phyloP scores from a whole-genome alignment of 2,888 invertebrate species.

The Catocala fraxini region DNA sequence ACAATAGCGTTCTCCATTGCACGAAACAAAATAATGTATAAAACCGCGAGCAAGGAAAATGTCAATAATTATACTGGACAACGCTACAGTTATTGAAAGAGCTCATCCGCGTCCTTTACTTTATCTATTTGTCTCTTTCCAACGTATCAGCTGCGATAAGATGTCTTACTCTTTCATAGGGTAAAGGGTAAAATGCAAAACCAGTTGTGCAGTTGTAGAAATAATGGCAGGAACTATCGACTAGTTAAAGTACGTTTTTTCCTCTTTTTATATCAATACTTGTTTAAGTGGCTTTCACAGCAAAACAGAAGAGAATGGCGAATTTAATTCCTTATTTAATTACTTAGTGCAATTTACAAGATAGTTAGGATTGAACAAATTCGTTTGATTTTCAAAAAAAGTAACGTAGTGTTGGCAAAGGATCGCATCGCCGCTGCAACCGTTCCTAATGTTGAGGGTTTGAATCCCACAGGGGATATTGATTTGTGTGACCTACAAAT shows the following conservation, averaged over 20 bases:
- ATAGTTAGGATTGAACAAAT: slow-evolving; percentile 7
- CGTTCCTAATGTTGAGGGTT: too few species aligned
- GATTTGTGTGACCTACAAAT: too few species aligned
- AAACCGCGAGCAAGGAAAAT: slow-evolving; percentile 18
- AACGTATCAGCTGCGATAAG: neutral
- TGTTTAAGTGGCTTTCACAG: slow-evolving; percentile 8
- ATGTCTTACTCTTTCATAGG: neutral
- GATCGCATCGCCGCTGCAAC: too few species aligned
- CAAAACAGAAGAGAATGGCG: slow-evolving; percentile 14
- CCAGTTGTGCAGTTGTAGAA: slow-evolving; percentile 10
- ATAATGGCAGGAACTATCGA: slow-evolving; percentile 36
- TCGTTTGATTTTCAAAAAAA: slow-evolving; percentile 1
- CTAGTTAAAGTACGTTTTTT: slow-evolving; percentile 20
- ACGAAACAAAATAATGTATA: slow-evolving; percentile 18
- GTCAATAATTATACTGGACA: slow-evolving; percentile 49
- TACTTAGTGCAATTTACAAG: slow-evolving; percentile 6
- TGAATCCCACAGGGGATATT: neutral
- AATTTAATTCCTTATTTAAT: slow-evolving; percentile 26
- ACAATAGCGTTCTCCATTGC: slow-evolving; percentile 8
- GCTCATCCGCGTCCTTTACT: neutral
- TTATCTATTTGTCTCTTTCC: neutral
- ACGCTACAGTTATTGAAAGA: neutral
- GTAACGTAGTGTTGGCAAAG: neutral
- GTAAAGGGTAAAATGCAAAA: too few species aligned
- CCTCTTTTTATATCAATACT: too few species aligned